Evolutionary conservation across 2,888 invertebrate species (phyloP).

Genomic region (Heteropelma amictum): DNA sequence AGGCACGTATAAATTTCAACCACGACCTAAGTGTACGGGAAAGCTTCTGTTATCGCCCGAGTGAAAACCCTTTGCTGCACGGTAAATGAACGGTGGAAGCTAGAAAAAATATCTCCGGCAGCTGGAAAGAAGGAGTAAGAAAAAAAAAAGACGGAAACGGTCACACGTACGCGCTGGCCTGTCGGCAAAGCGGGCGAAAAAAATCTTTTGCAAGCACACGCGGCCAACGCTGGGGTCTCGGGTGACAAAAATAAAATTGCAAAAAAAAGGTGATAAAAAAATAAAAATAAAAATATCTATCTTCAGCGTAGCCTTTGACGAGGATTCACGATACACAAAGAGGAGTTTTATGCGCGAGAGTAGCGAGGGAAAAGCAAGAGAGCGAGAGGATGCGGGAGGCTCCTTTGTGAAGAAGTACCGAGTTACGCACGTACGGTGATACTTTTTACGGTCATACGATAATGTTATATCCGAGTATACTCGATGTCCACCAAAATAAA

Average conservation of each 20-base stretch:
- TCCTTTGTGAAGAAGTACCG: slow-evolving; percentile 41
- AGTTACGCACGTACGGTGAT: too few relatives aligned
- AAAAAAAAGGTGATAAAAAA: too few relatives aligned
- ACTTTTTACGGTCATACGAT: too few relatives aligned
- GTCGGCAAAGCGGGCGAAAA: slow-evolving; percentile 4
- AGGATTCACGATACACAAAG: slow-evolving; percentile 13
- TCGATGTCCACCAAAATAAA: too few relatives aligned
- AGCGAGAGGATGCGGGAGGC: neutral
- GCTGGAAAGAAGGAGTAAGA: slow-evolving; percentile 16
- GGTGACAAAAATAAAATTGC: slow-evolving; percentile 50
- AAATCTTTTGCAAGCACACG: slow-evolving; percentile 34
- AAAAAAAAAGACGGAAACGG: slow-evolving; percentile 20
- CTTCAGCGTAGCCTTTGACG: slow-evolving; percentile 45
- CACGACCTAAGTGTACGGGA: slow-evolving; percentile 53
- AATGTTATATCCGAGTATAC: too few relatives aligned
- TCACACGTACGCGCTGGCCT: slow-evolving; percentile 39
- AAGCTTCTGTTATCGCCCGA: slow-evolving; percentile 54
- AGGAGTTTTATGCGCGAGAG: too few relatives aligned
- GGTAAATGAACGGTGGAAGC: slow-evolving; percentile 51
- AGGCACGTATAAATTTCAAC: neutral
- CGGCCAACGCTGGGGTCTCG: slow-evolving; percentile 45
- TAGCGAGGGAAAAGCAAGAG: neutral
- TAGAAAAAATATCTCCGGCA: slow-evolving; percentile 46
- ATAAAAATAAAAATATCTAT: slow-evolving; percentile 26
- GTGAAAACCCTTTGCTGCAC: slow-evolving; percentile 44